phyloP scores from a whole-genome alignment of 1,140 invertebrate species.

The Nephila pilipes region DNA sequence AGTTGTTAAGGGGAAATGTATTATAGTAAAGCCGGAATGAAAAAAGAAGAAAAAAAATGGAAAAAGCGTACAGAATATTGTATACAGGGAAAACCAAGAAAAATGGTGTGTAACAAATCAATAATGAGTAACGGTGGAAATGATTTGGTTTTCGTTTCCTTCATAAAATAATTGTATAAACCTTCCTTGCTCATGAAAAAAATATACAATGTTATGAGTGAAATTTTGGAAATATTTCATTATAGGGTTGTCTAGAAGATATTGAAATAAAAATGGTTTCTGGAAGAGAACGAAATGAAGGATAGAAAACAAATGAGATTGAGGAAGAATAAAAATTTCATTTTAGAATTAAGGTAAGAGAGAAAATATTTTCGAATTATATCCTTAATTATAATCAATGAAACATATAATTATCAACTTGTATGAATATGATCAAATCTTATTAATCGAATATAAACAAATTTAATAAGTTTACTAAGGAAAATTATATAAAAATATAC shows the following conservation, averaged over 20 bases:
- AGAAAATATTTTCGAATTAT: no score
- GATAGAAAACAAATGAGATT: not conserved
- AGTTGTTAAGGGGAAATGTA: not conserved
- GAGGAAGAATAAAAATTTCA: not conserved
- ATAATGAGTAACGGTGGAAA: not conserved
- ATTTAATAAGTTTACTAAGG: no score
- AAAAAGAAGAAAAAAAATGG: conserved; percentile 12
- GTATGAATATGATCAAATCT: no score
- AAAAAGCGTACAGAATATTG: not conserved
- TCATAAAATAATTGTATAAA: no score
- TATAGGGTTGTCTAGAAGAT: not conserved
- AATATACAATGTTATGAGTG: not conserved
- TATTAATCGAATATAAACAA: no score
- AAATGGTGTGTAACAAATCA: conserved; percentile 11
- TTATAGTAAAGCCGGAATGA: not conserved
- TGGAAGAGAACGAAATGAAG: not conserved
- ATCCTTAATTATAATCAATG: no score
- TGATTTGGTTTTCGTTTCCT: not conserved
- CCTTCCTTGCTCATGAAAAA: not conserved
- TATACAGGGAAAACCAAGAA: not conserved
- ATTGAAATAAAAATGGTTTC: not conserved
- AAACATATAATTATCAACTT: no score
- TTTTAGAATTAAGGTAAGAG: no score
- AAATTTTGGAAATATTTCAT: not conserved
- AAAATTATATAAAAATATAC: no score